Evolutionary conservation across 2,797 vertebrate species (phyloP).

Genomic region (Masticophis lateralis): DNA sequence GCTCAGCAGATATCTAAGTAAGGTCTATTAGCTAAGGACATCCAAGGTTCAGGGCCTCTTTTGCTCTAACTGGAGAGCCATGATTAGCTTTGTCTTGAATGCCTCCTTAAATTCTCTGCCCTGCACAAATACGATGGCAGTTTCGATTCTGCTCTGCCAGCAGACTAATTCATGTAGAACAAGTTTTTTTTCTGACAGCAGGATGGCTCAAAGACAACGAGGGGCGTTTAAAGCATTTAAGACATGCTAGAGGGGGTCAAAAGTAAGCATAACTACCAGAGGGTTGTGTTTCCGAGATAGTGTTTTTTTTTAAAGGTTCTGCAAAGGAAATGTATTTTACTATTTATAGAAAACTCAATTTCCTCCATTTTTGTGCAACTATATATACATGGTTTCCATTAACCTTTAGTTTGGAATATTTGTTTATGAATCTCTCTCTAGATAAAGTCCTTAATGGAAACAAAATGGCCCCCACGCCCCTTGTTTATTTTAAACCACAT

Average conservation of each 20-base stretch:
- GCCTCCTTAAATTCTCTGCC: background rate
- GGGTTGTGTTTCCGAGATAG: background rate
- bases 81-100: background rate
- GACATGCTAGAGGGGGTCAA: background rate
- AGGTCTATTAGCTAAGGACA: background rate
- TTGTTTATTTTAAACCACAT: background rate
- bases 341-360: background rate
- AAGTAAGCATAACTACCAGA: background rate
- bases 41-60: background rate
- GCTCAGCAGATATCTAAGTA: background rate
- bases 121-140: background rate
- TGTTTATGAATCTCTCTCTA: constrained; percentile 3
- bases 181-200: background rate
- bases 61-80: background rate
- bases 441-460: constrained; percentile 7
- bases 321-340: background rate
- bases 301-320: background rate
- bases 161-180: background rate
- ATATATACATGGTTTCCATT: fast-evolving
- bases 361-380: background rate
- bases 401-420: background rate
- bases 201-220: background rate
- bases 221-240: background rate
- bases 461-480: background rate
- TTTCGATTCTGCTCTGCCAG: background rate